A percentile compares a stretch with the other conserved stretches of the same genome.
Evolutionary conservation across 2,113 vertebrate genomes (phyloP).

Genomic region (Athene noctua): DNA sequence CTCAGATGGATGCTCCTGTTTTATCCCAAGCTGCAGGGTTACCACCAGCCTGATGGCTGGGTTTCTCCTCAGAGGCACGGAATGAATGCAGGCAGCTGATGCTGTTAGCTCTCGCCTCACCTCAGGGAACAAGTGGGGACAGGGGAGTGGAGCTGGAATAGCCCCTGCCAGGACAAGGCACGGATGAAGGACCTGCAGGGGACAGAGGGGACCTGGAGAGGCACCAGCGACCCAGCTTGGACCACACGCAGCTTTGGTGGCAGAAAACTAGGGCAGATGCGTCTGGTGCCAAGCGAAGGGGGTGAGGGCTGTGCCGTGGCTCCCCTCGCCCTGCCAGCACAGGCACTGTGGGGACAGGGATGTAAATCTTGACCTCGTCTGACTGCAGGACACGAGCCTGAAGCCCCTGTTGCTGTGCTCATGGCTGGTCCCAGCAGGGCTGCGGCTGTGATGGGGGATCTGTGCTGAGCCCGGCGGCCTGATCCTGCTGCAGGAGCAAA

Average conservation of each 20-base stretch:
- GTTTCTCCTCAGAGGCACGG: background rate
- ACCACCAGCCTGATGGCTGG: background rate
- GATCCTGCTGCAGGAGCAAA: background rate
- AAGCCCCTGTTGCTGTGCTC: rapidly evolving
- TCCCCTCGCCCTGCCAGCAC: background rate
- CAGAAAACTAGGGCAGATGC: too few relatives aligned
- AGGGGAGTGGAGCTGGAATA: background rate
- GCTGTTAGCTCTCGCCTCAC: background rate
- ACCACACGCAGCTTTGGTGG: background rate
- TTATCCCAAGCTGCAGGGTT: background rate
- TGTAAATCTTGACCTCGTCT: background rate
- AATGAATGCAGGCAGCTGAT: background rate
- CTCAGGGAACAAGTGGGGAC: rapidly evolving
- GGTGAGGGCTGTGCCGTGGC: rapidly evolving
- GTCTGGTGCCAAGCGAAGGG: background rate
- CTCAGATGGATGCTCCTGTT: background rate
- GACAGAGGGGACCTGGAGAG: background rate
- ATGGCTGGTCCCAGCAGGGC: background rate
- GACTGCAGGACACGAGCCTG: rapidly evolving
- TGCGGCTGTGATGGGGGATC: background rate
- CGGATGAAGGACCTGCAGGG: background rate
- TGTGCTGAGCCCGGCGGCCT: rapidly evolving
- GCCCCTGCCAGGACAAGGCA: background rate
- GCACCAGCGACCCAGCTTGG: background rate
- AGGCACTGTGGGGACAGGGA: rapidly evolving